A percentile compares a stretch with the other conserved stretches of the same genome.
Conservation (phyloP, 2,888 invertebrate species). For the Achlya flavicornis region DNA sequence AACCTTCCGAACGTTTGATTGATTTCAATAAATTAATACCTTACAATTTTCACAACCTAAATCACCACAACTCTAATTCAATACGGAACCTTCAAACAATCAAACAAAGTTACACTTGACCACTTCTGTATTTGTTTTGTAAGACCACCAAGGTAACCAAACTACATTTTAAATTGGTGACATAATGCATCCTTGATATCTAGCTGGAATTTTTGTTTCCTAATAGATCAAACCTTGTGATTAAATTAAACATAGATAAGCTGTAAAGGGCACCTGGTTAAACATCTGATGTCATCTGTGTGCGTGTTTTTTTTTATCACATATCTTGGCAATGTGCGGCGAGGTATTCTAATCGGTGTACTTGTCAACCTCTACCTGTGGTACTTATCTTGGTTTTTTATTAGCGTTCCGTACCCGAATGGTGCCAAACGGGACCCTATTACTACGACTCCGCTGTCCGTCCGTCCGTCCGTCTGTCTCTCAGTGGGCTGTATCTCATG, state of each 20-base stretch:
- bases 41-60: too few relatives aligned
- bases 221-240: constrained; percentile 7
- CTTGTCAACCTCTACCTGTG: too few relatives aligned
- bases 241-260: background rate
- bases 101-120: background rate
- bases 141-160: constrained; percentile 3
- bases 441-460: too few relatives aligned
- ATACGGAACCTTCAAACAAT: background rate
- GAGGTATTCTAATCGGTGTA: too few relatives aligned
- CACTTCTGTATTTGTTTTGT: background rate
- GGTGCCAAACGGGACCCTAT: too few relatives aligned
- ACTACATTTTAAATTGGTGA: constrained; percentile 3
- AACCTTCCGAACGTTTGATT: too few relatives aligned
- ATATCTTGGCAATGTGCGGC: background rate
- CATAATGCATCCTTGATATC: constrained; percentile 2
- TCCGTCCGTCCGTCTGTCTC: too few relatives aligned
- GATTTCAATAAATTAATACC: too few relatives aligned
- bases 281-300: background rate
- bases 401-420: too few relatives aligned
- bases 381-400: too few relatives aligned
- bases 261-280: background rate
- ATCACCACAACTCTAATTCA: background rate
- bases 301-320: background rate
- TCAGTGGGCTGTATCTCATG: too few relatives aligned
- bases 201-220: background rate